Base-by-base conservation (phyloP, 2,113 vertebrate species). In the Poeciliopsis retropinna region DNA sequence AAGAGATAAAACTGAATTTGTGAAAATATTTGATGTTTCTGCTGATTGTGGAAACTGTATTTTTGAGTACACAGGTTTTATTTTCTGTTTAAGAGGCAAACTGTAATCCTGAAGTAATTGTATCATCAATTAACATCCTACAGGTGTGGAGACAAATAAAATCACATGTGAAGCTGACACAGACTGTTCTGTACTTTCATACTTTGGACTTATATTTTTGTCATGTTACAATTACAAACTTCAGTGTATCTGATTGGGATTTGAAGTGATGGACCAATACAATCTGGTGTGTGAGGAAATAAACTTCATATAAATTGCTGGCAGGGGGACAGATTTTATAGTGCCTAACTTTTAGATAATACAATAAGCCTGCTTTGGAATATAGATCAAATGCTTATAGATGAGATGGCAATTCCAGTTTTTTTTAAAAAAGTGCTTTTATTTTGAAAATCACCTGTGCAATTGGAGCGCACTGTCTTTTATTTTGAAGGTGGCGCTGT, bases 61-160 rank as follows among this genome's bases (percentile, higher is more conserved):
- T 76, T 81, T 73, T 22, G 57, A 32, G 44, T 84, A 64, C 60
- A 73, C 75, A 64, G 32, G 65, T 81, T 77, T 89, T 77, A 70
- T 84, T 80, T 78, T 60, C 13, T 11, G 34, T 64, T 64, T 51
- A 72, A 85, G 13, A 78, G 67, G 67, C 62, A 9, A 85, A 32
- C 63, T 82, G 62, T 73, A 72, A 47, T 84, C 61, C 65, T 73
- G 60, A 73, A 69, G 28, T 80, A 78, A 81, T 73, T 80, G 64
- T 82, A 37, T 78, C 60, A 51, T 75, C 73, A 70, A 41, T 83
- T 74, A 79, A 80, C 64, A 77, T 79, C 78, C 67, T 83, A 73
- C 60, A 75, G 85, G 64, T 88, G 76, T 82, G 80, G 72, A 78
- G 78, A 7, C 73, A 75, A 87, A 89, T 83, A 82, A 83, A 89